phyloP scores from a whole-genome alignment of 1,140 invertebrate genomes.

The Apis dorsata region DNA sequence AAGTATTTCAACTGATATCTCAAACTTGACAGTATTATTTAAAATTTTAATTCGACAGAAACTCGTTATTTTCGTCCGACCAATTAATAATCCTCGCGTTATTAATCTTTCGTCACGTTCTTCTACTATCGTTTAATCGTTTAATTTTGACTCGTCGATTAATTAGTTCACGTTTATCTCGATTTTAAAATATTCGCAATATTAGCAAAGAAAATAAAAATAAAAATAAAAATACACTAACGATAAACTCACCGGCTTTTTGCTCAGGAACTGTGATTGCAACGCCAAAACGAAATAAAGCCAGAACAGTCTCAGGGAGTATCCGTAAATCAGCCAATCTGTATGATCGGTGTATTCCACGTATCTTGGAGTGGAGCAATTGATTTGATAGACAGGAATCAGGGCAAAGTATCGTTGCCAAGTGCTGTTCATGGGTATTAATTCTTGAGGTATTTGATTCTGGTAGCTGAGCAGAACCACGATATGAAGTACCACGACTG shows the following conservation, averaged over 20 bases:
- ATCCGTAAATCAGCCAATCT: constrained; percentile 87
- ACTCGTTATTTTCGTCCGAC: not conserved
- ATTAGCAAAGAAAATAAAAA: not conserved
- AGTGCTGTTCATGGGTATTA: constrained; percentile 85
- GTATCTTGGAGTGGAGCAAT: constrained; percentile 84
- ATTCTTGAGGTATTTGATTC: constrained; percentile 89
- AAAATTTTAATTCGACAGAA: not conserved
- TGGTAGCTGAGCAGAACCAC: constrained; percentile 91
- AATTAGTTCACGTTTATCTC: not conserved
- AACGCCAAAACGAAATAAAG: constrained; percentile 87
- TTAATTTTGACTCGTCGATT: not conserved
- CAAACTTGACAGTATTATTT: not conserved
- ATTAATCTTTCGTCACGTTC: not conserved
- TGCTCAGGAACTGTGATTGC: constrained; percentile 85
- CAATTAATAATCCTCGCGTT: not conserved
- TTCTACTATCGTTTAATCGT: not conserved
- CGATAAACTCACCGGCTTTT: constrained; percentile 83
- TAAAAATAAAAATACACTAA: not conserved
- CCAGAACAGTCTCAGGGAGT: constrained; percentile 87
- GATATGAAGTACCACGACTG: constrained; percentile 89
- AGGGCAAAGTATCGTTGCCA: constrained; percentile 86
- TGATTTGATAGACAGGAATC: constrained; percentile 82
- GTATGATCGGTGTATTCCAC: constrained; percentile 81
- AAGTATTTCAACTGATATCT: not conserved
- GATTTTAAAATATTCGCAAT: not conserved